Evolutionary conservation across 2,113 vertebrate species (phyloP), one percentile per base, ranked within the genome.

Genomic region (Phyllostomus discolor): DNA sequence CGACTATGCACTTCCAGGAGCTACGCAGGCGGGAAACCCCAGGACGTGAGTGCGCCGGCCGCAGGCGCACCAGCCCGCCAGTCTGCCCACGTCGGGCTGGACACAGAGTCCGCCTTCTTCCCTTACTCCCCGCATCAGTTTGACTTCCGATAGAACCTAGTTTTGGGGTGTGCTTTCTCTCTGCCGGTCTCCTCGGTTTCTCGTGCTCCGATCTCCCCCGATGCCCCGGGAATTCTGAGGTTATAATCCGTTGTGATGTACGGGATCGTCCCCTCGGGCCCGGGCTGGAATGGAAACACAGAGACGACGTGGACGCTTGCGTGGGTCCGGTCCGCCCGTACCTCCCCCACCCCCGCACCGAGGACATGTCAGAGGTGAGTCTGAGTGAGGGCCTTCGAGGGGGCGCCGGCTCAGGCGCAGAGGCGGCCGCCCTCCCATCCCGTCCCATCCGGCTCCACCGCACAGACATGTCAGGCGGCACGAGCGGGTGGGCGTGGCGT

Each of bases 161-260:
- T 0, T 92, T 75, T 48, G 1, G 73, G 0, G 69, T 90, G 15
- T 33, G 70, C 20, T 79, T 78, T 96, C 98, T 98, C 87, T 64
- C 95, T 70, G 98, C 90, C 70, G 97, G 97, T 91, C 98, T 99
- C 95, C 98, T 99, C 33, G 1, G 28, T 1, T 48, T 96, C 88
- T 87, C 97, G 89, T 41, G 98, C 94, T 73, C 98, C 99, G 67
- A 99, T 96, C 92, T 99, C 99, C 84, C 99, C 99, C 20, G 99
- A 98, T 4, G 97, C 99, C 99, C 17, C 98, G 73, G 76, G 99
- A 97, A 79, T 88, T 6, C 98, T 98, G 83, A 99, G 99, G 78
- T 99, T 99, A 96, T 99, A 99, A 91, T 99, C 98, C 0, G 99
- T 98, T 0, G 99, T 99, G 86, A 99, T 85, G 0, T 99, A 99